Evolutionary conservation across 2,797 vertebrate species (phyloP).

Genomic region (Chaetophractus vellerosus): DNA sequence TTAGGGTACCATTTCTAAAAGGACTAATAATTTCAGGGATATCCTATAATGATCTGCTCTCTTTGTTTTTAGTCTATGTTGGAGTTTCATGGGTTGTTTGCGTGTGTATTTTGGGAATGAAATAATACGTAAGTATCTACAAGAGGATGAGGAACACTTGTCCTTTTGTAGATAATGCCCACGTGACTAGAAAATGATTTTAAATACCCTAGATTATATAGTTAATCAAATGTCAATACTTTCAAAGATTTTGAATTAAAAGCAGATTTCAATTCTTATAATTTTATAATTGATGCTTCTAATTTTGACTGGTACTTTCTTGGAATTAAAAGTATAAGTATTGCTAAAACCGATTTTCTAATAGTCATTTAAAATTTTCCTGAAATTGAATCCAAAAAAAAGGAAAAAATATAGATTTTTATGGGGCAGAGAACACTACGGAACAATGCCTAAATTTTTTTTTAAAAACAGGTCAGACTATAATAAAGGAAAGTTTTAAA

Average conservation of each 20-base stretch:
- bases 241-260: conserved; percentile 49
- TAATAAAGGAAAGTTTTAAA: not conserved
- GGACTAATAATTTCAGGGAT: not conserved
- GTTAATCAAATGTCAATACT: conserved; percentile 10
- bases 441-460: not conserved
- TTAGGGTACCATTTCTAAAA: not conserved
- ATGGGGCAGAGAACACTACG: not conserved
- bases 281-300: not conserved
- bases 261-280: conserved; percentile 9
- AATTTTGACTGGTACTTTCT: conserved; percentile 34
- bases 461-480: not conserved
- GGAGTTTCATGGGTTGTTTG: not conserved
- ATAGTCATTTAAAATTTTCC: conserved; percentile 1
- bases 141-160: not conserved
- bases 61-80: conserved; percentile 19
- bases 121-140: not conserved
- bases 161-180: not conserved
- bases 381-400: conserved; percentile 56
- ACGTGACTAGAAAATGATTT: conserved; percentile 43
- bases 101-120: not conserved
- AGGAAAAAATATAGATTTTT: not conserved
- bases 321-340: conserved; percentile 44
- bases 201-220: not conserved
- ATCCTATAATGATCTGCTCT: not conserved
- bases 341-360: conserved; percentile 22